phyloP scores from a whole-genome alignment of 2,797 vertebrate genomes.

The Anabacerthia variegaticeps region DNA sequence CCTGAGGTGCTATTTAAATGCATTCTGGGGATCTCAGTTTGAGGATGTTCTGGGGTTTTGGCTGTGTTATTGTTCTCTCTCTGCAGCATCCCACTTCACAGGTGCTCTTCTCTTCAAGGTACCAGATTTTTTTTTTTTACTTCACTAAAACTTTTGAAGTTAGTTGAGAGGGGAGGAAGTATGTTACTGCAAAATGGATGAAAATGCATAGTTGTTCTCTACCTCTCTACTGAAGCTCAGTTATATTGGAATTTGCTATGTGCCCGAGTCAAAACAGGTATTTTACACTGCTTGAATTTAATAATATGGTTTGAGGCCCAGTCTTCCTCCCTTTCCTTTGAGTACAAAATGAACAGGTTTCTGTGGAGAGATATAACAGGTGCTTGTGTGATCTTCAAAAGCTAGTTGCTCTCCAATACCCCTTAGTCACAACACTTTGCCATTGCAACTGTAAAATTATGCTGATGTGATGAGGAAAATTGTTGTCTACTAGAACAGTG shows the following conservation, averaged over 20 bases:
- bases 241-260: not conserved
- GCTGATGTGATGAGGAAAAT: not conserved
- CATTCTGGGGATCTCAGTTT: rapidly evolving
- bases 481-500: not conserved
- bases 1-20: not conserved
- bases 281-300: not conserved
- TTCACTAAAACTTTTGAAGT: not conserved
- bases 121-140: rapidly evolving
- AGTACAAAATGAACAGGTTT: not conserved
- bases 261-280: not conserved
- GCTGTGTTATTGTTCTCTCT: rapidly evolving
- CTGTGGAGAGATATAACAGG: not conserved
- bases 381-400: not conserved
- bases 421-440: rapidly evolving
- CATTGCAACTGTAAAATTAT: not conserved
- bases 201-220: not conserved
- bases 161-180: rapidly evolving
- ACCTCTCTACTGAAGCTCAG: not conserved
- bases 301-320: not conserved
- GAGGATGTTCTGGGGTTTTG: rapidly evolving
- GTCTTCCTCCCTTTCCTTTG: not conserved
- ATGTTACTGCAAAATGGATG: not conserved
- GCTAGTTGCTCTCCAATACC: not conserved
- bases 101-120: not conserved
- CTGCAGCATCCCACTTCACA: no score